Conservation (phyloP, 2,888 invertebrate species). For the Ichneumoninae sp. region DNA sequence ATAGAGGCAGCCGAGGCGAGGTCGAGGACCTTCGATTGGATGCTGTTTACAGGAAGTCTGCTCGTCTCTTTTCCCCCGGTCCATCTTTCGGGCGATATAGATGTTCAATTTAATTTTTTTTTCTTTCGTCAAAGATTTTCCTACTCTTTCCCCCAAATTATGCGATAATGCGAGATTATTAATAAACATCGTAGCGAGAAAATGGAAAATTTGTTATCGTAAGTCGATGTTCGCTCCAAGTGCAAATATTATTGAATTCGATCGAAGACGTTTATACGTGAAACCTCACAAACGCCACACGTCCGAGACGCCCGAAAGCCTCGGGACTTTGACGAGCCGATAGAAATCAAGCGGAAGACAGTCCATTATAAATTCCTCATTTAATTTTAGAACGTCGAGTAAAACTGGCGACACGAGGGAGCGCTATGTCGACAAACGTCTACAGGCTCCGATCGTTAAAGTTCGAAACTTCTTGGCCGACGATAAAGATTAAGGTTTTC, state of each 20-base stretch:
- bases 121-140: not conserved
- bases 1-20: slow-evolving; percentile 64
- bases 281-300: not conserved
- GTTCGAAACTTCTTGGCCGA: slow-evolving; percentile 10
- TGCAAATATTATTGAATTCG: not conserved
- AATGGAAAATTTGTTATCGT: too few relatives aligned
- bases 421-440: slow-evolving; percentile 3
- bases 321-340: slow-evolving; percentile 23
- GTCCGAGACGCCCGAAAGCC: not conserved
- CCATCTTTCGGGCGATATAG: slow-evolving; percentile 4
- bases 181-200: too few relatives aligned
- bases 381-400: slow-evolving; percentile 39
- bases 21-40: slow-evolving; percentile 68
- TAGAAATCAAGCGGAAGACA: slow-evolving; percentile 30
- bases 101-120: not conserved
- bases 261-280: not conserved
- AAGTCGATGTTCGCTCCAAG: not conserved
- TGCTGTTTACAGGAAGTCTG: slow-evolving; percentile 62
- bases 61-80: slow-evolving; percentile 34
- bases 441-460: slow-evolving; percentile 21
- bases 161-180: not conserved
- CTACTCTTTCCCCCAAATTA: not conserved
- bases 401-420: slow-evolving; percentile 4
- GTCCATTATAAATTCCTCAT: slow-evolving; percentile 2
- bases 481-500: not conserved